Evolutionary conservation across 2,113 vertebrate genomes (phyloP).

Genomic region (Gallinago paraguaiae): DNA sequence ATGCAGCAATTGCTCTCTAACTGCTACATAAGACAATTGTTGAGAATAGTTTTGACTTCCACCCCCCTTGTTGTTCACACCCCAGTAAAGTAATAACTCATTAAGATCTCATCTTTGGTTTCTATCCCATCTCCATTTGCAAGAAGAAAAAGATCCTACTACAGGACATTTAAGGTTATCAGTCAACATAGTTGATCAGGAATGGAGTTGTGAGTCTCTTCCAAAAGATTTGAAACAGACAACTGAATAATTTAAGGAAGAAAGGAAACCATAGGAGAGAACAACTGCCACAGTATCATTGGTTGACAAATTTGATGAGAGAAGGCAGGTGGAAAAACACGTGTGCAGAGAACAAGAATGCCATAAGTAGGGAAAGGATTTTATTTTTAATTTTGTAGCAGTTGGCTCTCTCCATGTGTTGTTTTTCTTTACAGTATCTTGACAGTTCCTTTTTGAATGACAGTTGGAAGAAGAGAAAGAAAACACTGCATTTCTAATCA

Average conservation of each 20-base stretch:
- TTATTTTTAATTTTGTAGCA: neutral
- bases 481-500: neutral
- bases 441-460: neutral
- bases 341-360: neutral
- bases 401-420: neutral
- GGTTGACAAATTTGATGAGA: neutral
- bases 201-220: neutral
- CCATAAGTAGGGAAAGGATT: neutral
- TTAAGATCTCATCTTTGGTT: neutral
- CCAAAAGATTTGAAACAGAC: neutral
- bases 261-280: neutral
- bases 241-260: neutral
- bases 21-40: neutral
- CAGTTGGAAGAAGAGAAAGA: neutral
- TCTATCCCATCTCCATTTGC: neutral
- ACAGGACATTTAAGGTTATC: neutral
- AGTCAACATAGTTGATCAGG: neutral
- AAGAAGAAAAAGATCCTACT: neutral
- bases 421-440: neutral
- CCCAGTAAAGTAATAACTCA: neutral
- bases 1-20: neutral
- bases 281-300: neutral
- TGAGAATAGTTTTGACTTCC: neutral
- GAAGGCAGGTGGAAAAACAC: neutral
- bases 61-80: neutral